Percentiles rank a stretch among this genome's conserved stretches.
These are phyloP conservation scores for Cordilura impudica DNA, from an alignment of 2,888 invertebrate genomes.

Conservation along the genomic window DNA sequence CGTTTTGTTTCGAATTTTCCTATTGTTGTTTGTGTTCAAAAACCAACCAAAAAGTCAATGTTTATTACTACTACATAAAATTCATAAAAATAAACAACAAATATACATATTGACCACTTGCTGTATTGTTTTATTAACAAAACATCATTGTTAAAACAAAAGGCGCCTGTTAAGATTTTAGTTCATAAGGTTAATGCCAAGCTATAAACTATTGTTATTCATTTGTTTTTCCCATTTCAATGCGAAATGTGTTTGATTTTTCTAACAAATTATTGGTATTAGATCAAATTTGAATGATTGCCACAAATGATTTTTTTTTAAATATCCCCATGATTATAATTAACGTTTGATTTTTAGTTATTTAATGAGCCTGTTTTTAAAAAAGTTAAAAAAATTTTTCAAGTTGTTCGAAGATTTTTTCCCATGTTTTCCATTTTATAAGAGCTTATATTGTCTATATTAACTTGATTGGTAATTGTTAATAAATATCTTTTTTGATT, in stretches of 20 bases:
- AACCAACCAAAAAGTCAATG: conserved; percentile 32
- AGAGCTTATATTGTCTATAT: conserved; percentile 41
- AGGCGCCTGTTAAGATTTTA: conserved; percentile 56
- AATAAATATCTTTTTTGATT: conserved; percentile 57
- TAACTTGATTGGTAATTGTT: conserved; percentile 51
- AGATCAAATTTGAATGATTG: neutral
- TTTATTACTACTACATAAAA: conserved; percentile 14
- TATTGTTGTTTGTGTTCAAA: conserved; percentile 34
- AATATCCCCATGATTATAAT: neutral
- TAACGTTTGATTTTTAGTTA: neutral
- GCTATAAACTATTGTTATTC: neutral
- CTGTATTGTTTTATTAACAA: conserved; percentile 51
- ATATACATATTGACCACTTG: conserved; percentile 58
- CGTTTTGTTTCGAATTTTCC: conserved; percentile 2
- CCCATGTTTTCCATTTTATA: neutral
- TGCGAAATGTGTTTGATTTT: neutral
- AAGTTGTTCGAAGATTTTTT: neutral
- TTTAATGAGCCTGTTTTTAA: neutral
- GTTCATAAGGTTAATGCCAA: conserved; percentile 61
- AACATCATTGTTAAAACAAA: conserved; percentile 46
- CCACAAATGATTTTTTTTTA: neutral
- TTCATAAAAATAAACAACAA: neutral
- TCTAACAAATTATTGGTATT: neutral
- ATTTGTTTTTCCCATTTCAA: neutral
- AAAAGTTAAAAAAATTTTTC: neutral